phyloP scores from a whole-genome alignment of 1,140 invertebrate species.

The Drosophila kikkawai region DNA sequence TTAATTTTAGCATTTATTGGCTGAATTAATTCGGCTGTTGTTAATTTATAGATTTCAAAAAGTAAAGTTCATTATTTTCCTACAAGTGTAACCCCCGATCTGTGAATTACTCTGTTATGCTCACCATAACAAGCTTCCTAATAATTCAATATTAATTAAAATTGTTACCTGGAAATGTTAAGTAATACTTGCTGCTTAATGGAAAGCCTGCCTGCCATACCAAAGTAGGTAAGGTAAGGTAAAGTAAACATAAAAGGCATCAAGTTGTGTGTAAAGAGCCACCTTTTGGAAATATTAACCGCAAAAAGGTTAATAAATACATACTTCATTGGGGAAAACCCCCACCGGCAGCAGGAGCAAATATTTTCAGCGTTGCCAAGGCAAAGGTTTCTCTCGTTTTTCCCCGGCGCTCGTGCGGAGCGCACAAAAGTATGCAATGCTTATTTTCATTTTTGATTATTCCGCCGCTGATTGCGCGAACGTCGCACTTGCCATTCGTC shows the following conservation, averaged over 20 bases:
- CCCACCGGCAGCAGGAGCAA: background rate
- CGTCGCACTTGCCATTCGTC: constrained; percentile 52
- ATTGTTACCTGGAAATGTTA: background rate
- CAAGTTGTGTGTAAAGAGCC: constrained; percentile 2
- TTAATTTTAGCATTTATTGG: too few relatives aligned
- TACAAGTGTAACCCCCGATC: background rate
- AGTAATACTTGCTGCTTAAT: constrained; percentile 2
- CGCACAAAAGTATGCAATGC: constrained; percentile 57
- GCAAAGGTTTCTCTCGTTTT: constrained; percentile 4
- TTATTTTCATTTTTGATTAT: constrained; percentile 67
- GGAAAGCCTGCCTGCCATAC: constrained; percentile 1
- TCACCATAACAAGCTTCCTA: background rate
- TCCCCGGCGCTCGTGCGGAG: constrained; percentile 2
- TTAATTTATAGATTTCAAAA: too few relatives aligned
- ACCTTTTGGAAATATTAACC: constrained; percentile 18
- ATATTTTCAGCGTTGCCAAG: constrained; percentile 9
- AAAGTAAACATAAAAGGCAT: constrained; percentile 10
- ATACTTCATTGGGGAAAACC: constrained; percentile 18
- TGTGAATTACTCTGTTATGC: background rate
- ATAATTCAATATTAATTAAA: constrained; percentile 11
- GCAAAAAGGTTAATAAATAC: constrained; percentile 37
- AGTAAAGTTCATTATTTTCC: background rate
- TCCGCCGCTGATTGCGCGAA: constrained; percentile 42
- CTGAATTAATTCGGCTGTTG: background rate
- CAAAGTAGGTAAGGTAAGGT: background rate